Conservation (phyloP, 1,140 invertebrate genomes). For the Venturia canescens region DNA sequence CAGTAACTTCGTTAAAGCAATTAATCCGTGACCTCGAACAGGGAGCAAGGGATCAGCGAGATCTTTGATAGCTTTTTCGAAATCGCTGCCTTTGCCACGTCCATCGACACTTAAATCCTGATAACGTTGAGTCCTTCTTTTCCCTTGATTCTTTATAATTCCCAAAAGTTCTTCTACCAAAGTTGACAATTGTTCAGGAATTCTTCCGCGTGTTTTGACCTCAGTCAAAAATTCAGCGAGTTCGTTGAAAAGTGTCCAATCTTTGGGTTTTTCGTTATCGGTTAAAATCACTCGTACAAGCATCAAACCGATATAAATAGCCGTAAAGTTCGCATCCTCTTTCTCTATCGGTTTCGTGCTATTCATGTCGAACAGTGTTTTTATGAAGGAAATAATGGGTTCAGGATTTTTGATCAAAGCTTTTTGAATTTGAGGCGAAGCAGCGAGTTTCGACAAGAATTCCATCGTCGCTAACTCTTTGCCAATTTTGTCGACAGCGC, state of each 20-base stretch:
- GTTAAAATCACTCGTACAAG: conserved; percentile 71
- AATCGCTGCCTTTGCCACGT: conserved; percentile 71
- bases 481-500: conserved; percentile 60
- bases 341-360: conserved; percentile 41
- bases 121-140: conserved; percentile 59
- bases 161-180: conserved; percentile 73
- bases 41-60: conserved; percentile 86
- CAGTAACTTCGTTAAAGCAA: conserved; percentile 85
- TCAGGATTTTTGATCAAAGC: conserved; percentile 68
- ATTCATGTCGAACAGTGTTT: conserved; percentile 60
- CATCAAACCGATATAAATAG: conserved; percentile 74
- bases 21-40: conserved; percentile 87
- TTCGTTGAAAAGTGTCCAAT: conserved; percentile 73
- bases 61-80: conserved; percentile 82
- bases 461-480: conserved; percentile 66
- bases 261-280: conserved; percentile 56
- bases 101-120: conserved; percentile 62
- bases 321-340: conserved; percentile 60
- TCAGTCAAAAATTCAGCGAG: conserved; percentile 74
- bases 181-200: conserved; percentile 56
- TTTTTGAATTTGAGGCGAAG: conserved; percentile 67
- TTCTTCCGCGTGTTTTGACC: conserved; percentile 50
- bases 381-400: conserved; percentile 68
- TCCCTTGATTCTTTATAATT: conserved; percentile 76
- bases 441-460: conserved; percentile 68